Conservation (phyloP, 2,888 invertebrate genomes). For the Tetranychus piercei region DNA sequence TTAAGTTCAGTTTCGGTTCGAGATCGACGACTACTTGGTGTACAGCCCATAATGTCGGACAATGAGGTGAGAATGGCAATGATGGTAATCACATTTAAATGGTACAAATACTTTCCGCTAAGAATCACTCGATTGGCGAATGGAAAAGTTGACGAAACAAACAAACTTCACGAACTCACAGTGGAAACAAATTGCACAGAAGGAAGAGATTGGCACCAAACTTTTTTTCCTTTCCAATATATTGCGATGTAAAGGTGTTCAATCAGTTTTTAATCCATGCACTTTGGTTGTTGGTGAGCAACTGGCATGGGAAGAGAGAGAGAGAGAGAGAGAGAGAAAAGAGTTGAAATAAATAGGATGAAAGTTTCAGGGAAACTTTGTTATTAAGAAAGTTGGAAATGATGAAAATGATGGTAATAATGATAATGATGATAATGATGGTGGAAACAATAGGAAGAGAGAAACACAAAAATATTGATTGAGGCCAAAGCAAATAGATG, state of each 20-base stretch:
- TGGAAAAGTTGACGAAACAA: too few species aligned
- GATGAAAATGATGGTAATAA: neutral
- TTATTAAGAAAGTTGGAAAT: neutral
- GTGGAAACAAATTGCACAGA: neutral
- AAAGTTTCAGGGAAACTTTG: neutral
- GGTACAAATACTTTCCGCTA: neutral
- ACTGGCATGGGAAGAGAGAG: neutral
- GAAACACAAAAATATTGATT: neutral
- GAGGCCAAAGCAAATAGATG: neutral
- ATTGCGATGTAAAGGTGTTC: too few species aligned
- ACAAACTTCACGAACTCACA: neutral
- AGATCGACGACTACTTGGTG: constrained; percentile 1
- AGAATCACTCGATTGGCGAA: too few species aligned
- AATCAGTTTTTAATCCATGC: too few species aligned
- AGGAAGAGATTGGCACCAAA: too few species aligned
- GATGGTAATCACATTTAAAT: neutral
- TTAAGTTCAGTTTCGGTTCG: constrained; percentile 7
- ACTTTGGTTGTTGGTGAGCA: neutral
- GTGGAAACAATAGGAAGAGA: neutral
- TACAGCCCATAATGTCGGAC: constrained; percentile 2
- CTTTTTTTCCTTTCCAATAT: too few species aligned
- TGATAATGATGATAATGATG: neutral
- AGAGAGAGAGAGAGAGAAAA: neutral
- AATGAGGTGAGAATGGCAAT: neutral
- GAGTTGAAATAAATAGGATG: neutral